phyloP scores from a whole-genome alignment of 2,113 vertebrate genomes.

The Amphiprion percula region DNA sequence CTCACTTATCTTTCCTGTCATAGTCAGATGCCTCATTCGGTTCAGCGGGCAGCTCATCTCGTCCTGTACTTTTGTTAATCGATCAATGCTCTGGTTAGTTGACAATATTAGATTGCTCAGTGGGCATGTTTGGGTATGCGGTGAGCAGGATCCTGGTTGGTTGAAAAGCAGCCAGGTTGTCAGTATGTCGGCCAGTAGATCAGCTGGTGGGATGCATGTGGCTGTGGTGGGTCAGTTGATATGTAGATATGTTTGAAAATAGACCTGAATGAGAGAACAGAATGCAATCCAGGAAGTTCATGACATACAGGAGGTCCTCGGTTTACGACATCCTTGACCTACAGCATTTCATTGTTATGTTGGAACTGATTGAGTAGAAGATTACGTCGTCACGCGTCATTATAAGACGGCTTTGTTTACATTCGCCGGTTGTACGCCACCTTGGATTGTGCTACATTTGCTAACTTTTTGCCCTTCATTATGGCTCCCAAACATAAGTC shows the following conservation, averaged over 20 bases:
- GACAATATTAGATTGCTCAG: neutral
- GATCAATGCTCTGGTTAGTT: neutral
- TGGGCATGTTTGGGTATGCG: neutral
- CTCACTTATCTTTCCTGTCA: constrained; percentile 50
- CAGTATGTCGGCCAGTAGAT: constrained; percentile 9
- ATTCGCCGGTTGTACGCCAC: no score
- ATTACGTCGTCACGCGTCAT: no score
- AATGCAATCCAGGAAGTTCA: neutral
- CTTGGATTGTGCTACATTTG: no score
- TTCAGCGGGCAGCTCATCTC: constrained; percentile 25
- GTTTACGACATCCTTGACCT: no score
- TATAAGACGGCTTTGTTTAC: no score
- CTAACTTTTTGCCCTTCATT: no score
- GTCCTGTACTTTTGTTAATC: constrained; percentile 3
- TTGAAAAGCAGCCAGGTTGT: constrained; percentile 2
- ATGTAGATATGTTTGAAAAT: neutral
- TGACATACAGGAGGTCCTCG: neutral
- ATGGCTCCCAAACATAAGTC: no score
- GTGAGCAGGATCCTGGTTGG: no score
- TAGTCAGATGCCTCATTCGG: constrained; percentile 49
- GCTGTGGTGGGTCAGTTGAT: neutral
- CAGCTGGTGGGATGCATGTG: neutral
- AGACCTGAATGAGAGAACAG: neutral
- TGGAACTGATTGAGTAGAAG: no score
- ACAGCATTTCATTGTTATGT: no score